Conservation (phyloP, 2,113 vertebrate species). For the Pelmatolapia mariae region DNA sequence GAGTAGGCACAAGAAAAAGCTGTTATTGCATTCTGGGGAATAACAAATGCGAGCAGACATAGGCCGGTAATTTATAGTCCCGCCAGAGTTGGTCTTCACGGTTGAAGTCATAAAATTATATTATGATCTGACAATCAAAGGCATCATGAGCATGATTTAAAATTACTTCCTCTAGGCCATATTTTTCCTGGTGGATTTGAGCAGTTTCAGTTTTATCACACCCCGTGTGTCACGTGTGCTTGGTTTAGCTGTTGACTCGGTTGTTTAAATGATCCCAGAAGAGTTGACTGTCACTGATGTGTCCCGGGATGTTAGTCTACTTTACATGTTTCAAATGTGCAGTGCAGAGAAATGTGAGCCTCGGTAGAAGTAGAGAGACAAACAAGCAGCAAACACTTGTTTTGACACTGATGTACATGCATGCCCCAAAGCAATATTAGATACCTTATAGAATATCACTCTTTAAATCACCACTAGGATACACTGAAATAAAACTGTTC, state of each 20-base stretch:
- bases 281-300: not conserved
- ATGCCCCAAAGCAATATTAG: not conserved
- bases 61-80: constrained; percentile 45
- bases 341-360: not conserved
- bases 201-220: not conserved
- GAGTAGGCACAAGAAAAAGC: constrained; percentile 9
- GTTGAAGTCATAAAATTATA: constrained; percentile 35
- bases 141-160: constrained; percentile 33
- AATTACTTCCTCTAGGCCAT: not conserved
- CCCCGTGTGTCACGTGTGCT: not conserved
- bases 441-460: not conserved
- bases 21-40: constrained; percentile 44
- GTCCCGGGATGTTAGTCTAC: not conserved
- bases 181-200: not conserved
- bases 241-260: not conserved
- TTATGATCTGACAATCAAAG: constrained; percentile 43
- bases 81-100: constrained; percentile 20
- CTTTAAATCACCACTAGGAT: not conserved
- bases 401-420: not conserved
- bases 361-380: not conserved
- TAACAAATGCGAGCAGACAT: constrained; percentile 36
- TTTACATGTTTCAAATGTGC: not conserved
- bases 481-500: not conserved
- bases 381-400: not conserved
- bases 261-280: not conserved